Percentiles rank a stretch among this genome's conserved stretches.
Conservation (phyloP, 2,113 vertebrate genomes). For the Scomber japonicus region DNA sequence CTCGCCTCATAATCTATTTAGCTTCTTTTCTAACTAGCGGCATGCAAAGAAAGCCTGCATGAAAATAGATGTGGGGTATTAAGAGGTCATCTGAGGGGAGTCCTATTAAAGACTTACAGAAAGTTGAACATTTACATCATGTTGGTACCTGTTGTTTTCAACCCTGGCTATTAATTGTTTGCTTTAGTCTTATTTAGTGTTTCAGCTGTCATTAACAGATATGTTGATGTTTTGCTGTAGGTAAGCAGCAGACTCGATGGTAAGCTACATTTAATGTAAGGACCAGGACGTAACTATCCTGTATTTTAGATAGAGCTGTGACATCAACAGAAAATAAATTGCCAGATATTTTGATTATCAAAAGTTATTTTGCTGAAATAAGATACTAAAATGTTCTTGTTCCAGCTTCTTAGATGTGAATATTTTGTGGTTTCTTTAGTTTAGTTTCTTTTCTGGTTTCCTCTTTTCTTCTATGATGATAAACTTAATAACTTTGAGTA, state of each 20-base stretch:
- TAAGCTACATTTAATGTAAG: constrained; percentile 22
- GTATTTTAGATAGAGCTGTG: background rate
- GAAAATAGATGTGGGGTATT: constrained; percentile 44
- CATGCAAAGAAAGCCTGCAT: constrained; percentile 37
- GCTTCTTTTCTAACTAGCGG: constrained; percentile 35
- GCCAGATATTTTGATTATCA: too few relatives aligned
- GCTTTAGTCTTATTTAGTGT: background rate
- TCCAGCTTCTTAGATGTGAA: too few relatives aligned
- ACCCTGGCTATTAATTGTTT: background rate
- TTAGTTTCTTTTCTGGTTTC: too few relatives aligned
- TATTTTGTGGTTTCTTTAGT: too few relatives aligned
- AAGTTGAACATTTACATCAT: background rate
- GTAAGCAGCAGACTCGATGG: background rate
- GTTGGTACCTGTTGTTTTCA: constrained; percentile 6
- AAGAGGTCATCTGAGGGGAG: constrained; percentile 41
- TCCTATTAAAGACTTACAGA: background rate
- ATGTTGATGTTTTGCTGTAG: background rate
- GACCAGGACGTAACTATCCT: background rate
- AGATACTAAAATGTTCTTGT: too few relatives aligned
- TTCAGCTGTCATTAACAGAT: constrained; percentile 1
- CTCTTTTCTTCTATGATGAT: too few relatives aligned
- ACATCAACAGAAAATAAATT: too few relatives aligned
- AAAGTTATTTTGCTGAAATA: too few relatives aligned
- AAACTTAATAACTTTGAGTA: too few relatives aligned
- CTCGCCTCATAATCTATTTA: constrained; percentile 52